These are phyloP conservation scores for Phalera bucephala DNA, from an alignment of 2,888 invertebrate genomes.

Conservation along the genomic window DNA sequence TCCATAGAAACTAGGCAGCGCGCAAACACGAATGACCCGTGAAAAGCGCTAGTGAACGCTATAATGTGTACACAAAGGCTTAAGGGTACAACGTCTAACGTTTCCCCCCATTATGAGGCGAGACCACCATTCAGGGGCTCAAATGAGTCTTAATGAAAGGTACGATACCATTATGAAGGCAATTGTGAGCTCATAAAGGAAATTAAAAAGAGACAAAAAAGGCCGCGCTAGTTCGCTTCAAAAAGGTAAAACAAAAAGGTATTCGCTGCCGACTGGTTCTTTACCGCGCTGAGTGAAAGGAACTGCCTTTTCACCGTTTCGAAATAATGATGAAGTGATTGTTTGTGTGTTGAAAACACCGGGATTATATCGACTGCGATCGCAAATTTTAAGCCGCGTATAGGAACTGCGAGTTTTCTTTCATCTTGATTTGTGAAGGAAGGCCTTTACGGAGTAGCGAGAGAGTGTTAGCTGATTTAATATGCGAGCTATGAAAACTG, in stretches of 20 bases:
- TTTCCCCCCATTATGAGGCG: conserved; percentile 65
- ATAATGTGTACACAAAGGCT: conserved; percentile 66
- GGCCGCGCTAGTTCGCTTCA: conserved; percentile 36
- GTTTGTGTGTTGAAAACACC: background rate
- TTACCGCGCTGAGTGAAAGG: conserved; percentile 33
- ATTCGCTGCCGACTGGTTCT: conserved; percentile 30
- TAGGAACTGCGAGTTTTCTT: no score
- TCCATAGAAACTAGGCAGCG: conserved; percentile 48
- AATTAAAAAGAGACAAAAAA: conserved; percentile 73
- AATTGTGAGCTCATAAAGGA: conserved; percentile 76
- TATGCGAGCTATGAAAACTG: no score
- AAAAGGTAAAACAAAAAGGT: conserved; percentile 45
- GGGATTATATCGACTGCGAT: background rate
- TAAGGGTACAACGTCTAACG: conserved; percentile 63
- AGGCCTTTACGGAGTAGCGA: no score
- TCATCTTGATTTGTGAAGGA: no score
- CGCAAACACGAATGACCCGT: conserved; percentile 57
- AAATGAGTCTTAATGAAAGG: conserved; percentile 77
- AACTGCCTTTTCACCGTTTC: conserved; percentile 26
- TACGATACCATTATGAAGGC: conserved; percentile 75
- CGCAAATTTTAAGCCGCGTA: no score
- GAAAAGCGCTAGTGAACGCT: conserved; percentile 56
- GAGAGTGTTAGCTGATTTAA: no score
- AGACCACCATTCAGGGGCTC: conserved; percentile 68
- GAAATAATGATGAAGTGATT: conserved; percentile 24